These are phyloP conservation scores for Cacoxenus indagator DNA, from an alignment of 2,888 invertebrate species.

Conservation along the genomic window DNA sequence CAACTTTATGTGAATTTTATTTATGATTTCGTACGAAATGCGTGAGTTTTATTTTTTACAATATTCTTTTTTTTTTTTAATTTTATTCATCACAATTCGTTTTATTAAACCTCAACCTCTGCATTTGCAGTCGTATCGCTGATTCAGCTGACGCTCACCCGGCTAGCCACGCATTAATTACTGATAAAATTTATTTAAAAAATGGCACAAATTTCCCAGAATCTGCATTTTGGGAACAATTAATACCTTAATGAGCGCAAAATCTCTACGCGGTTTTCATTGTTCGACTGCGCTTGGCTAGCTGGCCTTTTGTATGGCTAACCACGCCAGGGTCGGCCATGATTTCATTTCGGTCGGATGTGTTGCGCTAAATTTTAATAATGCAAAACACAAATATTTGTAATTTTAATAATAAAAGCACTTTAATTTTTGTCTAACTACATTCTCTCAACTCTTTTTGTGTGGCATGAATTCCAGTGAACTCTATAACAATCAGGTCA, in stretches of 20 bases:
- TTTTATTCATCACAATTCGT: conserved; percentile 23
- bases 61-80: neutral
- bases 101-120: conserved; percentile 10
- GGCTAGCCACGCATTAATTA: conserved; percentile 29
- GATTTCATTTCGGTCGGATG: neutral
- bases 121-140: neutral
- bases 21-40: conserved; percentile 71
- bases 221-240: conserved; percentile 19
- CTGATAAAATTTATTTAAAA: conserved; percentile 5
- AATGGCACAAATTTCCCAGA: conserved; percentile 25
- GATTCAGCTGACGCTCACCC: conserved; percentile 19
- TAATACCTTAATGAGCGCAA: conserved; percentile 11
- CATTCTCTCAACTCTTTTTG: neutral
- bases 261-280: neutral
- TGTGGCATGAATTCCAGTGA: neutral
- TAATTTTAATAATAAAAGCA: neutral
- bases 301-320: too few relatives aligned
- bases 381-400: neutral
- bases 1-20: conserved; percentile 70
- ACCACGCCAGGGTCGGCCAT: neutral
- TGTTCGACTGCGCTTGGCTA: neutral
- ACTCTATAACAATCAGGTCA: neutral
- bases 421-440: neutral
- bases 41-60: conserved; percentile 54
- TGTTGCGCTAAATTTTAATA: neutral